Percentiles rank a stretch among this genome's conserved stretches.
Conservation (phyloP, 2,888 invertebrate genomes). For the Pheosia tremula region DNA sequence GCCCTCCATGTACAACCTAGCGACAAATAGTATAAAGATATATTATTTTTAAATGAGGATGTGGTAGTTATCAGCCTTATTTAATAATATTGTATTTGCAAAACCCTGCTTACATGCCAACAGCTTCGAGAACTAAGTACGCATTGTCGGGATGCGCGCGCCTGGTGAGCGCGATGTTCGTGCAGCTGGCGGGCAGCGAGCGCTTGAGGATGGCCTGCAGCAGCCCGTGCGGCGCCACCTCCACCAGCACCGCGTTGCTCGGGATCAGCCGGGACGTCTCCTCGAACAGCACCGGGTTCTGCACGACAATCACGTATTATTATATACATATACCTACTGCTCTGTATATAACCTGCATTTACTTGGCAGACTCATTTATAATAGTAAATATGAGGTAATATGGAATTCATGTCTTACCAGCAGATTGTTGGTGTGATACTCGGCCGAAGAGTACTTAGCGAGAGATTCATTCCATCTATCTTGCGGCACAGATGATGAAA, state of each 20-base stretch:
- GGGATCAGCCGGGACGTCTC: slow-evolving; percentile 91
- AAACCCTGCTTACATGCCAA: slow-evolving; percentile 63
- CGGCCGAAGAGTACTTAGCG: slow-evolving; percentile 87
- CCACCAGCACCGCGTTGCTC: slow-evolving; percentile 90
- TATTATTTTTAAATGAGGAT: not conserved
- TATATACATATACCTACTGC: no score
- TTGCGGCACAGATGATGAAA: slow-evolving; percentile 91
- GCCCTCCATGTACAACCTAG: slow-evolving; percentile 90
- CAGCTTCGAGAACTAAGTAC: slow-evolving; percentile 79
- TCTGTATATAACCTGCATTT: no score
- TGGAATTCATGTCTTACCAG: slow-evolving; percentile 67
- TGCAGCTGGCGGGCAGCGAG: slow-evolving; percentile 85
- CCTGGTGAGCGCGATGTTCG: slow-evolving; percentile 89
- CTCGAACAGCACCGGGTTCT: slow-evolving; percentile 86
- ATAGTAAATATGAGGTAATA: no score
- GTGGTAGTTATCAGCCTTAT: not conserved
- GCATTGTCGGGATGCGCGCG: slow-evolving; percentile 86
- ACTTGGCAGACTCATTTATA: no score
- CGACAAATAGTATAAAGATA: slow-evolving; percentile 16
- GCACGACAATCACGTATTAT: not conserved
- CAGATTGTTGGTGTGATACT: slow-evolving; percentile 93
- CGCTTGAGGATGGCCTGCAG: slow-evolving; percentile 88
- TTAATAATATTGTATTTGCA: not conserved
- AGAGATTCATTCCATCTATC: slow-evolving; percentile 53
- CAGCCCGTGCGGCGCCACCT: slow-evolving; percentile 94